Percentiles rank a stretch among this genome's conserved stretches.
These are phyloP conservation scores for Huso huso DNA, from an alignment of 2,797 vertebrate genomes.

Conservation along the genomic window DNA sequence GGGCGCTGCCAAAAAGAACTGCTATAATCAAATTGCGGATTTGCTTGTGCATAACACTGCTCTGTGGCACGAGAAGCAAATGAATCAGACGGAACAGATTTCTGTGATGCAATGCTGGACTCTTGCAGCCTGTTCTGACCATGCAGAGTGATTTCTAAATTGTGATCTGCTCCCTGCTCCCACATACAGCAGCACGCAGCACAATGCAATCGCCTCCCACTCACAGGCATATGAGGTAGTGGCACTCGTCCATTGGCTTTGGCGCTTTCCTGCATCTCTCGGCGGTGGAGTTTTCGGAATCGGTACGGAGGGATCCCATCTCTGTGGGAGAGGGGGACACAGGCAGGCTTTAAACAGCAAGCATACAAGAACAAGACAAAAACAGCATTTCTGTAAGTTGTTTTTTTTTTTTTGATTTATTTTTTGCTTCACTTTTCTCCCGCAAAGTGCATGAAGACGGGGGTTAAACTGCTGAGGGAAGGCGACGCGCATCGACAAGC, in stretches of 20 bases:
- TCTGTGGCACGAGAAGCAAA: too few relatives aligned
- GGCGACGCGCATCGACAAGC: too few relatives aligned
- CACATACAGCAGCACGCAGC: conserved; percentile 13
- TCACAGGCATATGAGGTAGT: conserved; percentile 98
- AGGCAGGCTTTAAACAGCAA: not conserved
- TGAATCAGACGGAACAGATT: conserved; percentile 21
- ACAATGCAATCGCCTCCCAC: conserved; percentile 32
- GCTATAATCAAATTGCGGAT: conserved; percentile 32
- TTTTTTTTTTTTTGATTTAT: too few relatives aligned
- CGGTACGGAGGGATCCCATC: conserved; percentile 89
- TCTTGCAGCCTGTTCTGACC: too few relatives aligned
- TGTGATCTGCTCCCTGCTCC: not conserved
- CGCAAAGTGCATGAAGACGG: too few relatives aligned
- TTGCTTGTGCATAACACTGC: conserved; percentile 21
- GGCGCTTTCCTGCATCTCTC: conserved; percentile 96
- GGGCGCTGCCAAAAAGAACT: conserved; percentile 44
- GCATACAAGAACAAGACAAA: too few relatives aligned
- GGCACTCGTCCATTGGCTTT: conserved; percentile 94
- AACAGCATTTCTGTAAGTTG: too few relatives aligned
- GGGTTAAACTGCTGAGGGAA: too few relatives aligned
- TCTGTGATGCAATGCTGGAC: not conserved
- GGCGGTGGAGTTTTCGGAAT: conserved; percentile 86
- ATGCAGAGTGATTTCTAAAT: too few relatives aligned
- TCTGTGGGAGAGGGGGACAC: conserved; percentile 51
- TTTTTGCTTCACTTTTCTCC: too few relatives aligned